Evolutionary conservation across 2,888 invertebrate species (phyloP).

Genomic region (Chelonus formosanus): DNA sequence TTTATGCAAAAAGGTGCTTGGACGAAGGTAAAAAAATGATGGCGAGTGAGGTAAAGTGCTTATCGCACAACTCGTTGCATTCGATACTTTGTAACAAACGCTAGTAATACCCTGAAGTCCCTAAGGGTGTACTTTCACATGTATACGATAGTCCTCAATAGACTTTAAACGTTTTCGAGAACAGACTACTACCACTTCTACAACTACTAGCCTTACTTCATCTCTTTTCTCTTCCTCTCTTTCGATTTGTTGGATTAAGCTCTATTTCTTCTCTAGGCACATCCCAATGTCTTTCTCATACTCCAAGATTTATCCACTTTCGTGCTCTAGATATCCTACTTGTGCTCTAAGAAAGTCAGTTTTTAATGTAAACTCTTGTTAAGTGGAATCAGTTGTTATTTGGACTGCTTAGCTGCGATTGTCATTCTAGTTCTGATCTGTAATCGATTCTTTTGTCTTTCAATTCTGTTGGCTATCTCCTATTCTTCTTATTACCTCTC

Average conservation of each 20-base stretch:
- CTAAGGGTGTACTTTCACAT: conserved; percentile 18
- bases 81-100: conserved; percentile 36
- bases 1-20: conserved; percentile 1
- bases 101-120: conserved; percentile 35
- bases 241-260: neutral
- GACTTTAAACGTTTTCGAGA: conserved; percentile 27
- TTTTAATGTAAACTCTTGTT: conserved; percentile 13
- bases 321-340: neutral
- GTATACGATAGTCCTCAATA: conserved; percentile 23
- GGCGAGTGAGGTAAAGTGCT: conserved; percentile 23
- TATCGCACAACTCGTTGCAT: conserved; percentile 32
- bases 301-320: neutral
- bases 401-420: neutral
- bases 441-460: conserved; percentile 29
- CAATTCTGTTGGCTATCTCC: conserved; percentile 20
- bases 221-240: neutral
- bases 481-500: neutral
- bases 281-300: conserved; percentile 7
- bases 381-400: conserved; percentile 10
- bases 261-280: conserved; percentile 11
- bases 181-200: conserved; percentile 11
- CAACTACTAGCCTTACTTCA: neutral
- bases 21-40: conserved; percentile 14
- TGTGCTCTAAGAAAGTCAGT: conserved; percentile 15
- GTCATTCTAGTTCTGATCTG: conserved; percentile 14